Evolutionary conservation across 2,113 vertebrate species (phyloP), one percentile per base, ranked within the genome.

Genomic region (Cryptomyrus ogoouensis): DNA sequence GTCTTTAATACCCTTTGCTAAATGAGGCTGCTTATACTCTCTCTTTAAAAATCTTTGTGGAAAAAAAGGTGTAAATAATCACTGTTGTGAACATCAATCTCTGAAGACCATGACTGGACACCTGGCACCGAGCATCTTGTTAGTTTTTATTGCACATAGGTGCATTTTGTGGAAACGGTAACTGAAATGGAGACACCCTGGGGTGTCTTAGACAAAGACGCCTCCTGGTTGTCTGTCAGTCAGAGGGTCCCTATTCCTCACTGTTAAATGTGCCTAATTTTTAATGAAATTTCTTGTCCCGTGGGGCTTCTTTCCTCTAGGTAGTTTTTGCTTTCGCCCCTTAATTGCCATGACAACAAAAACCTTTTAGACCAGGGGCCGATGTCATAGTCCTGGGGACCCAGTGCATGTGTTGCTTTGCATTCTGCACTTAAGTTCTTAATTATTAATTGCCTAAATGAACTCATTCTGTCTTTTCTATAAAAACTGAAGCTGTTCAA

Each of bases 311-410:
- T 85, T 49, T 86, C 52, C 80, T 90, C 21, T 17, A 39, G 56
- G 83, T 13, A 27, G 52, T 46, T 47, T 84, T 89, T 19, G 24
- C 84, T 74, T 8, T 74, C n/a, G 27, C 84, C 19, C 56, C n/a
- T 74, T 31, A 39, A n/a, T 74, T 83, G 49, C 42, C 56, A 74
- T 70, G 84, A 90, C 84, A 52, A 90, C 58, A 74, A 17, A 50
- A 35, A n/a, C 84, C 62, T 70, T 80, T 85, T 70, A 74, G 56
- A 58, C 50, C 50, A 19, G 17, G 85, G 49, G 35, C 85, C 31
- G 31, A 52, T 27, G 50, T 87, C 85, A 19, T 27, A 10, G 24
- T 31, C 46, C n/a, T 86, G 84, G 44, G 21, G 49, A 15, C 44
- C 44, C 21, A 46, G 44, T 21, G 21, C 17, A 42, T 44, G 80